These are phyloP conservation scores for Gavia stellata DNA, from an alignment of 2,113 vertebrate genomes.

Conservation along the genomic window DNA sequence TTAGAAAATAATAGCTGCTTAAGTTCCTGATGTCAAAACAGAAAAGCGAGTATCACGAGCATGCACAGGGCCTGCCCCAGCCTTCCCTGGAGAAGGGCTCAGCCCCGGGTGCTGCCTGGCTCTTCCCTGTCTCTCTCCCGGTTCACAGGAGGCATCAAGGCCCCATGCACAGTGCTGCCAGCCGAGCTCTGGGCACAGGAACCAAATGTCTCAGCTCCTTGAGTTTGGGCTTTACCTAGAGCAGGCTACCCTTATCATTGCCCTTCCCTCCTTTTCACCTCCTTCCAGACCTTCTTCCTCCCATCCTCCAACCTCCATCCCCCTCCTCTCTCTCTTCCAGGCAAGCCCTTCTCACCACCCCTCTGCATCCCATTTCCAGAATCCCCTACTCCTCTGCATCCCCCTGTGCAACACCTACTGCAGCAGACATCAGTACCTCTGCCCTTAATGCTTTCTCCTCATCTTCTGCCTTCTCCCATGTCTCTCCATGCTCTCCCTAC, in stretches of 20 bases:
- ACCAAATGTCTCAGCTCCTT: background rate
- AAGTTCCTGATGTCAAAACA: background rate
- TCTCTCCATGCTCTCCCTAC: background rate
- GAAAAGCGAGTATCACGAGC: rapidly evolving
- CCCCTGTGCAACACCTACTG: background rate
- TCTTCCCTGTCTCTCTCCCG: background rate
- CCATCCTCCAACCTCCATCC: background rate
- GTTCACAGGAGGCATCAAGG: rapidly evolving
- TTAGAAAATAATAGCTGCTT: background rate
- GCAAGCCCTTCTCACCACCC: background rate
- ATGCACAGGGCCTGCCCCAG: background rate
- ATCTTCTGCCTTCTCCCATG: background rate
- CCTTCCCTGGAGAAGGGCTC: background rate
- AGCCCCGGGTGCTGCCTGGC: rapidly evolving
- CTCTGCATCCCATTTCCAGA: background rate
- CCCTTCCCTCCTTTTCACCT: background rate
- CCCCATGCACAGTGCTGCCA: background rate
- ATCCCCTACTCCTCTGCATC: background rate
- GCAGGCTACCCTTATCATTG: background rate
- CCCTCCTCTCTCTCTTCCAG: background rate
- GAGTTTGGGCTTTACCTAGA: background rate
- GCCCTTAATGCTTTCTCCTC: background rate
- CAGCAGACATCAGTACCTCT: background rate
- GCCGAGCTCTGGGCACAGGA: background rate
- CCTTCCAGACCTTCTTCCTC: background rate